Conservation (phyloP, 1,140 invertebrate genomes). For the Aricia agestis region DNA sequence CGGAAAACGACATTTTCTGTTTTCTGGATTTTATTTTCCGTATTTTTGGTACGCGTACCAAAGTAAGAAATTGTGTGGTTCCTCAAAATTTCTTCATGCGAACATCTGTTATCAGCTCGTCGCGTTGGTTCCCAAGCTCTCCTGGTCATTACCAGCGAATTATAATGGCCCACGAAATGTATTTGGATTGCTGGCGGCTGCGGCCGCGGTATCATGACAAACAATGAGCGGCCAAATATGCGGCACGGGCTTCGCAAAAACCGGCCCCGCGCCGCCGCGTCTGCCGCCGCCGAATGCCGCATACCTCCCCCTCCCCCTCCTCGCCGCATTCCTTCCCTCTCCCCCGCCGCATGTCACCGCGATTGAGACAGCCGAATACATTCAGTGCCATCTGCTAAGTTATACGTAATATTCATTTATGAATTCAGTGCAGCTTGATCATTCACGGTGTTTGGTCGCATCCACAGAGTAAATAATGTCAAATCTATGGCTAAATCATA, state of each 20-base stretch:
- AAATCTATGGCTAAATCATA: too few species aligned
- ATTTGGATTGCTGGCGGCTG: not conserved
- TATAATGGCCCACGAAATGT: not conserved
- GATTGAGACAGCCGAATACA: not conserved
- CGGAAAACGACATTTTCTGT: too few species aligned
- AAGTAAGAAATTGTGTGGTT: too few species aligned
- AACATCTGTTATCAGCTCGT: not conserved
- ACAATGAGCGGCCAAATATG: slow-evolving; percentile 11
- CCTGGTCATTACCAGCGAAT: not conserved
- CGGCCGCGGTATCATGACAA: slow-evolving; percentile 6
- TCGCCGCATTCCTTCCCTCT: not conserved
- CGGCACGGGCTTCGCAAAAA: slow-evolving; percentile 11
- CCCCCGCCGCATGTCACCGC: not conserved
- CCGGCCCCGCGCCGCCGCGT: slow-evolving; percentile 8
- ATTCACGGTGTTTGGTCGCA: not conserved
- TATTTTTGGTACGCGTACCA: too few species aligned
- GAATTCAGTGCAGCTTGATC: not conserved
- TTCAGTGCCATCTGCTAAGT: not conserved
- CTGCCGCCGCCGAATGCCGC: slow-evolving; percentile 11
- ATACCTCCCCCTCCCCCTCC: not conserved
- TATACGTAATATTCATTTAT: not conserved
- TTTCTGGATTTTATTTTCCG: too few species aligned
- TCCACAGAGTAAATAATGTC: too few species aligned
- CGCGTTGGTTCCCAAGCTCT: not conserved
- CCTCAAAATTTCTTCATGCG: not conserved